These are phyloP conservation scores for Mastacembelus armatus DNA, from an alignment of 2,797 vertebrate species.

Conservation along the genomic window DNA sequence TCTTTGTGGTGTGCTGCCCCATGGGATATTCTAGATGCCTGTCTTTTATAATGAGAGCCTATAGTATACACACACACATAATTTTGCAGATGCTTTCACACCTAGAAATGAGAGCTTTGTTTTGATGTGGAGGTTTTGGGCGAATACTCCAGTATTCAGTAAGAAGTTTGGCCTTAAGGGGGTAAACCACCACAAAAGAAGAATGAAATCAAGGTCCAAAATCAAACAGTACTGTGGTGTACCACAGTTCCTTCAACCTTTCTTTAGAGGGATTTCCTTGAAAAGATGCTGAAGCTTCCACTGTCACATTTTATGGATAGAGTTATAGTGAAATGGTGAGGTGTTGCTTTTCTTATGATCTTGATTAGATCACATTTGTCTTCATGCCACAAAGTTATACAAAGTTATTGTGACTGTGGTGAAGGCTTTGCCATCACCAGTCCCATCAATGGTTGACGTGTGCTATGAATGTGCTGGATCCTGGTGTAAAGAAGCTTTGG, in stretches of 20 bases:
- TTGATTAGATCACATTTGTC: conserved; percentile 10
- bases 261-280: conserved; percentile 12
- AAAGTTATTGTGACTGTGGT: conserved; percentile 11
- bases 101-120: conserved; percentile 22
- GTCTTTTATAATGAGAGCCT: conserved; percentile 50
- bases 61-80: conserved; percentile 17
- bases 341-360: neutral
- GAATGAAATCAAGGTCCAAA: conserved; percentile 22
- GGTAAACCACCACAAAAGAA: conserved; percentile 16
- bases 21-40: conserved; percentile 45
- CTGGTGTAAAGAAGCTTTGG: conserved; percentile 15
- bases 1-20: conserved; percentile 47
- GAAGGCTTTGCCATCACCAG: conserved; percentile 10
- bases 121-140: conserved; percentile 24
- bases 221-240: neutral
- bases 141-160: conserved; percentile 14
- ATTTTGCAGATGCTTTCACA: conserved; percentile 35
- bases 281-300: conserved; percentile 14
- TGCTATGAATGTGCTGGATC: conserved; percentile 47
- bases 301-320: neutral
- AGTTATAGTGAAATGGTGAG: neutral
- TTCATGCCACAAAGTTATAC: conserved; percentile 23
- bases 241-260: neutral
- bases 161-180: conserved; percentile 15
- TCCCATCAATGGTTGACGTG: conserved; percentile 8